A percentile compares a stretch with the other conserved stretches of the same genome.
Evolutionary conservation across 2,797 vertebrate species (phyloP).

Genomic region (Peromyscus aztecus): DNA sequence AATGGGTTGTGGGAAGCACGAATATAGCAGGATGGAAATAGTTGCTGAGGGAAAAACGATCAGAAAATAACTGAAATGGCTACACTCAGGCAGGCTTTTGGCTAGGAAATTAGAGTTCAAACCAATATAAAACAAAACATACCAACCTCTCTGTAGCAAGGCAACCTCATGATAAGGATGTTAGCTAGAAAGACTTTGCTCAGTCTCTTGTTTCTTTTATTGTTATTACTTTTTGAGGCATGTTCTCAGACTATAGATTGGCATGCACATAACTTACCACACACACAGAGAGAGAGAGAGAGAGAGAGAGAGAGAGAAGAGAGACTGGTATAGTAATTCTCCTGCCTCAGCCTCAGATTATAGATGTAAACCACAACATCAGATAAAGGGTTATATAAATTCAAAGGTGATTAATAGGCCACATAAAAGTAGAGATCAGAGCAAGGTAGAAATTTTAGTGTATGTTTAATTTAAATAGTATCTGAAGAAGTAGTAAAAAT

Average conservation of each 20-base stretch:
- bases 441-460: not conserved
- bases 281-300: not conserved
- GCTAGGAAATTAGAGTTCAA: not conserved
- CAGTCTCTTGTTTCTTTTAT: not conserved
- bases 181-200: not conserved
- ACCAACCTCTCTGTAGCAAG: too few relatives aligned
- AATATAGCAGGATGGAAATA: not conserved
- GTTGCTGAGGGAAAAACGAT: not conserved
- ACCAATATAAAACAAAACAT: not conserved
- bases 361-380: not conserved
- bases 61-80: not conserved
- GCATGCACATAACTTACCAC: not conserved
- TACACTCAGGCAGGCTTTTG: not conserved
- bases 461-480: not conserved
- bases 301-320: too few relatives aligned
- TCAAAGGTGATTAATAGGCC: not conserved
- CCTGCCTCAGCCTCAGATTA: not conserved
- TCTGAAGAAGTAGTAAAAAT: not conserved
- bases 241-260: not conserved
- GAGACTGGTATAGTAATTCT: not conserved
- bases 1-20: not conserved
- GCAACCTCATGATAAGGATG: not conserved
- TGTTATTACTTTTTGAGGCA: not conserved
- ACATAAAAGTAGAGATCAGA: not conserved
- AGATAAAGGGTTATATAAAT: not conserved